Base-by-base conservation (phyloP, 2,888 invertebrate genomes). In the Clostera curtula region DNA sequence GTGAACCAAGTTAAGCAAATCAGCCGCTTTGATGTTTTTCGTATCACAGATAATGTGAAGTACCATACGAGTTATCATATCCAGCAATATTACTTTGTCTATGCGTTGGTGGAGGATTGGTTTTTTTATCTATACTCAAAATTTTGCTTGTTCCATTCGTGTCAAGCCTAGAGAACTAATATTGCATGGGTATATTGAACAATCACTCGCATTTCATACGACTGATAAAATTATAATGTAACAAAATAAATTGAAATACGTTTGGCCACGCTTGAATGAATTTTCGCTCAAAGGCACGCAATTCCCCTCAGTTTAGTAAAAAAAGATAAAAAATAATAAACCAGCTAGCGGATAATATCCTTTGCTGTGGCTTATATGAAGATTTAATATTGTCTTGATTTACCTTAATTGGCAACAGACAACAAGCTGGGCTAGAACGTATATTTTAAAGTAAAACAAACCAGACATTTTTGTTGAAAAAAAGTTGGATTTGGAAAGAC, bases 61-160 rank as follows among this genome's bases (percentile, higher is more conserved):
- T 61, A 56, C 38, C 34, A 44, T 31, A 34, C 49, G 42, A 47
- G 43, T 58, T 44, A 57, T 55, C 61, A 69, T 77, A 76, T 70
- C 80, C 80, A 69, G 71, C 79, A 80, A 80, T 80, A 82, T 80
- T 79, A 69, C 56, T 69, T 65, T 60, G 37, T 65, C 56, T 63
- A 55, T 36, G 43, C 43, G 60, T 62, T 63, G 79, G 79, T 79
- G 79, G 68, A 64, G 80, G 82, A 62, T 37, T 44, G n/a, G n/a
- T 43, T 52, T 42, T 51, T 42, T 45, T 39, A 52, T 63, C 57
- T 61, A 61, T 41, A 55, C 44, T 48, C 42, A 39, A 56, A 42
- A 54, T 45, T 46, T 36, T 29, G 51, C 56, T 66, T 60, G 49
- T 53, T 51, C 52, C 41, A 50, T 49, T 40, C 34, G 47, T 43